Conservation (phyloP, 2,113 vertebrate species). For the Equus quagga region DNA sequence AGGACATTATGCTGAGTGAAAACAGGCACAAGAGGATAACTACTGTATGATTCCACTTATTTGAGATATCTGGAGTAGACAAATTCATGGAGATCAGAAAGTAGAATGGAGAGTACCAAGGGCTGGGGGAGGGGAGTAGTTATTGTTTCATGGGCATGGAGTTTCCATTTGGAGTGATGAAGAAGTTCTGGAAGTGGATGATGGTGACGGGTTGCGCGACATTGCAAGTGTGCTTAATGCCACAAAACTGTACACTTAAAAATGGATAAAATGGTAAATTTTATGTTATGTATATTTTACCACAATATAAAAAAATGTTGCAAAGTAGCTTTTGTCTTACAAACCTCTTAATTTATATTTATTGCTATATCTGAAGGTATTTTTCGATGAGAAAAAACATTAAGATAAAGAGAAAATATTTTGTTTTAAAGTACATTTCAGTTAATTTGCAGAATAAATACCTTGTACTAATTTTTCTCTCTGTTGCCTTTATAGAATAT, state of each 20-base stretch:
- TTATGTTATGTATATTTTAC: not conserved
- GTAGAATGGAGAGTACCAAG: not conserved
- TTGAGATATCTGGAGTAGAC: not conserved
- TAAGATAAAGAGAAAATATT: not conserved
- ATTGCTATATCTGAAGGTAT: not conserved
- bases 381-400: not conserved
- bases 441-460: not conserved
- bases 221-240: accelerated
- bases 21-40: not conserved
- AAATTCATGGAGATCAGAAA: not conserved
- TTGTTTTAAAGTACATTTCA: not conserved
- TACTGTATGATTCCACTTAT: not conserved
- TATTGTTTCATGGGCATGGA: not conserved
- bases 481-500: not conserved
- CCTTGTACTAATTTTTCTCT: not conserved
- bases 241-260: not conserved
- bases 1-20: not conserved
- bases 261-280: not conserved
- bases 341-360: not conserved
- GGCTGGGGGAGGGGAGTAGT: not conserved
- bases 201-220: accelerated
- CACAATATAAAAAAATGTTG: not conserved
- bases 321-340: not conserved
- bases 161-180: not conserved
- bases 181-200: not conserved